Evolutionary conservation across 2,888 invertebrate genomes (phyloP), one percentile per base, ranked within the genome.

Genomic region (Melieria crassipennis): DNA sequence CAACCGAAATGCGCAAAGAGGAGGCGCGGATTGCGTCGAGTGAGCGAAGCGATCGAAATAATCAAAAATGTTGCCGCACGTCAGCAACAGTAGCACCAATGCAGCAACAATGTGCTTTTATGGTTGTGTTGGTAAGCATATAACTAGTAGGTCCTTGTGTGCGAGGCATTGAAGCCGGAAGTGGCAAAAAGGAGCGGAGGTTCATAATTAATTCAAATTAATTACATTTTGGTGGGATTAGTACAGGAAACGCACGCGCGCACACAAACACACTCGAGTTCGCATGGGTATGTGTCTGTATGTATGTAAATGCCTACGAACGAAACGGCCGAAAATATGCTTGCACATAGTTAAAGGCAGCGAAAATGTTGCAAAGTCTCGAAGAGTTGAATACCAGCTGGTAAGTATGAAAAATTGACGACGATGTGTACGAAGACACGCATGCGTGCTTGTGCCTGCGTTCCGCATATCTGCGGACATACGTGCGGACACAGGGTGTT

Each of bases 181-280:
- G 30, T 30, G 52, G 5, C 11, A 52, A 52, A 50, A 3, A 52
- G 13, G 52, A 52, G 13, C n/a, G 52, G 43, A 45, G 13, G 11
- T 5, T 55, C 55, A 76, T 82, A 81, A 82, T 82, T 80, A 81
- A 81, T 81, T 81, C 79, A 82, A 81, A 81, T 82, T 82, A 82
- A 82, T 81, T 81, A 80, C 82, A 80, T 80, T 81, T 80, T 82
- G 80, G 75, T 79, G 79, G 78, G 77, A 81, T 82, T 81, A 80
- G 78, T 74, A 80, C 80, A 76, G 75, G 73, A 69, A 70, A 70
- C 66, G 43, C 55, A 58, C 50, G 48, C 58, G 30, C 42, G 10
- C 16, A 13, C 58, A 5, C 30, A 42, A 13, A n/a, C 52, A 30
- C 45, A 45, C 71, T 71, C 75, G 71, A 61, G 72, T 67, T 67